Conservation (phyloP, 2,888 invertebrate species). For the Scaeva pyrastri region DNA sequence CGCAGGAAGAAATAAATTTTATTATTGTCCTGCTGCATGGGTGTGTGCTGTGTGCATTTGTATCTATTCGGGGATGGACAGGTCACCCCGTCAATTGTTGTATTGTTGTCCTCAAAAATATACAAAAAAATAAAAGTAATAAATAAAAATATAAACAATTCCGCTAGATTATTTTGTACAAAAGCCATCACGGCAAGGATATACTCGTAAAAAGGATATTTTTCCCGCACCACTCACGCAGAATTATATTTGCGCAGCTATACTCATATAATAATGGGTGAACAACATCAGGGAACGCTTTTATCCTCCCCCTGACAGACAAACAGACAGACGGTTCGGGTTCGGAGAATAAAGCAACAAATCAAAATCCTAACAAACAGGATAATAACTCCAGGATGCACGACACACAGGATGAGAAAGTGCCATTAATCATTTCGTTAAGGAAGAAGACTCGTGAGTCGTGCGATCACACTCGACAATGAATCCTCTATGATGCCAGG, state of each 20-base stretch:
- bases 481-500: constrained; percentile 24
- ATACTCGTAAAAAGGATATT: constrained; percentile 50
- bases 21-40: constrained; percentile 4
- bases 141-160: constrained; percentile 73
- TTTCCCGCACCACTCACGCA: constrained; percentile 48
- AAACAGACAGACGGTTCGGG: background rate
- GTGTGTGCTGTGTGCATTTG: constrained; percentile 3
- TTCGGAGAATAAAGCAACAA: constrained; percentile 45
- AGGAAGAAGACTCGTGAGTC: constrained; percentile 35
- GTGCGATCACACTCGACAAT: constrained; percentile 57
- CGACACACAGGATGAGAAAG: constrained; percentile 31
- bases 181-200: constrained; percentile 1
- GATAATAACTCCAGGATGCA: constrained; percentile 55
- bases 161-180: constrained; percentile 29
- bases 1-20: constrained; percentile 69
- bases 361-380: constrained; percentile 70
- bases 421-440: constrained; percentile 71
- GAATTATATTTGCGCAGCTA: constrained; percentile 26
- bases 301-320: constrained; percentile 35
- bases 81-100: constrained; percentile 61
- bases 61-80: constrained; percentile 11
- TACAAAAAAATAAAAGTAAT: constrained; percentile 49
- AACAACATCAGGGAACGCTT: background rate
- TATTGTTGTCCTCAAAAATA: too few relatives aligned
- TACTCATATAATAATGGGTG: constrained; percentile 2